Evolutionary conservation across 1,140 invertebrate genomes (phyloP).

Genomic region (Muscidifurax raptorellus): DNA sequence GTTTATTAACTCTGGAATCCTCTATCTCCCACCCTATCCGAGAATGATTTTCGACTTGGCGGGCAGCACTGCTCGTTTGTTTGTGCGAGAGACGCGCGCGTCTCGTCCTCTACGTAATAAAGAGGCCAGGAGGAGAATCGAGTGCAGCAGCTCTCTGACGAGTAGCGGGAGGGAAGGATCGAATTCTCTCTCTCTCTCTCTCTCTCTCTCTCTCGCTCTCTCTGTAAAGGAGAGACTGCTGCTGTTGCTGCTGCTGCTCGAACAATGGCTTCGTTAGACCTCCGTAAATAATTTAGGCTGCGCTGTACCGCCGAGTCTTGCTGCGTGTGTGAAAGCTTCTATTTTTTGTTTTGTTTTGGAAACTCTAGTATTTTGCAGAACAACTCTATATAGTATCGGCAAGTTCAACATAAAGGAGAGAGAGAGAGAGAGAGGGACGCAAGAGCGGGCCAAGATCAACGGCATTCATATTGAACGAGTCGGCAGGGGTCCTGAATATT

Average conservation of each 20-base stretch:
- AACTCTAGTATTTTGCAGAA: too few relatives aligned
- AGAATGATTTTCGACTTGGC: slow-evolving; percentile 34
- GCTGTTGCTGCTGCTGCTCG: background rate
- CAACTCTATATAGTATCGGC: background rate
- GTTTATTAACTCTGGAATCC: slow-evolving; percentile 35
- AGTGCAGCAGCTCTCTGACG: background rate
- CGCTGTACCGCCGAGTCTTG: background rate
- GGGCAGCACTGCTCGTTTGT: slow-evolving; percentile 59
- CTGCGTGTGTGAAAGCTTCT: background rate
- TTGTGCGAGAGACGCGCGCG: slow-evolving; percentile 56
- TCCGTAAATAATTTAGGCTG: slow-evolving; percentile 35
- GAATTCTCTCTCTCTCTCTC: background rate
- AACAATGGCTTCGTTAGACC: slow-evolving; percentile 44
- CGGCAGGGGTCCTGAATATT: slow-evolving; percentile 70
- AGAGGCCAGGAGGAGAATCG: slow-evolving; percentile 41
- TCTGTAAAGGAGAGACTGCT: background rate
- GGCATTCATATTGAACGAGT: slow-evolving; percentile 73
- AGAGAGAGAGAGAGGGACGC: slow-evolving; percentile 55
- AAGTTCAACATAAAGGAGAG: slow-evolving; percentile 59
- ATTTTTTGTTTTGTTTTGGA: background rate
- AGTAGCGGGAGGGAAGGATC: background rate
- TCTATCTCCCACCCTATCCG: background rate
- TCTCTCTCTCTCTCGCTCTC: background rate
- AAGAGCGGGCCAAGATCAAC: slow-evolving; percentile 68
- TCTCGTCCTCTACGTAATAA: slow-evolving; percentile 58